phyloP scores from a whole-genome alignment of 2,113 vertebrate species.

The Clupea harengus region DNA sequence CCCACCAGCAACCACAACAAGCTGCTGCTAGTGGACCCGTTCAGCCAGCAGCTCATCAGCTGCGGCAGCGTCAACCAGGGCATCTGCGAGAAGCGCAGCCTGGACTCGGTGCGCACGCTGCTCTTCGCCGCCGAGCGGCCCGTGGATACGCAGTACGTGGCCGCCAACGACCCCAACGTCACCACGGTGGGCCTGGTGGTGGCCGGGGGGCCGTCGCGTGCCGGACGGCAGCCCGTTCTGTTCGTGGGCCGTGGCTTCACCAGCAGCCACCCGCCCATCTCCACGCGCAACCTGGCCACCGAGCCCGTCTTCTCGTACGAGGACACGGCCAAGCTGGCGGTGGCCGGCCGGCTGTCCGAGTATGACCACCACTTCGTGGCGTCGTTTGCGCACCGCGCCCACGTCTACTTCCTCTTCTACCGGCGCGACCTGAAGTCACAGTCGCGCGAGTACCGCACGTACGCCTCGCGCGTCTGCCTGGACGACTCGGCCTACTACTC shows the following conservation, averaged over 20 bases:
- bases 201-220: constrained; percentile 58
- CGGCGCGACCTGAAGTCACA: constrained; percentile 88
- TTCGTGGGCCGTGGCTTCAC: constrained; percentile 95
- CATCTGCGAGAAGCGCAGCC: constrained; percentile 88
- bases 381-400: constrained; percentile 80
- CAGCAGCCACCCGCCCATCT: constrained; percentile 93
- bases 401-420: constrained; percentile 93
- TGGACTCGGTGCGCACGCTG: constrained; percentile 69
- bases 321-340: constrained; percentile 91
- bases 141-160: constrained; percentile 93
- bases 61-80: constrained; percentile 95
- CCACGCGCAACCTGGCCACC: constrained; percentile 86
- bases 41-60: constrained; percentile 83
- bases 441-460: constrained; percentile 87
- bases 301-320: constrained; percentile 94
- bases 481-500: constrained; percentile 94
- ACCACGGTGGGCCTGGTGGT: constrained; percentile 92
- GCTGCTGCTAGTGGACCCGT: constrained; percentile 83
- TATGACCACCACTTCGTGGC: constrained; percentile 96
- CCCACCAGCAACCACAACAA: constrained; percentile 90
- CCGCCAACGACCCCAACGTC: constrained; percentile 92
- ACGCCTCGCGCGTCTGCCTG: constrained; percentile 88
- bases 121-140: constrained; percentile 85
- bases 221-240: constrained; percentile 77
- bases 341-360: constrained; percentile 89